phyloP scores from a whole-genome alignment of 53 echinoderm and acorn worm species.

The Astropecten irregularis region DNA sequence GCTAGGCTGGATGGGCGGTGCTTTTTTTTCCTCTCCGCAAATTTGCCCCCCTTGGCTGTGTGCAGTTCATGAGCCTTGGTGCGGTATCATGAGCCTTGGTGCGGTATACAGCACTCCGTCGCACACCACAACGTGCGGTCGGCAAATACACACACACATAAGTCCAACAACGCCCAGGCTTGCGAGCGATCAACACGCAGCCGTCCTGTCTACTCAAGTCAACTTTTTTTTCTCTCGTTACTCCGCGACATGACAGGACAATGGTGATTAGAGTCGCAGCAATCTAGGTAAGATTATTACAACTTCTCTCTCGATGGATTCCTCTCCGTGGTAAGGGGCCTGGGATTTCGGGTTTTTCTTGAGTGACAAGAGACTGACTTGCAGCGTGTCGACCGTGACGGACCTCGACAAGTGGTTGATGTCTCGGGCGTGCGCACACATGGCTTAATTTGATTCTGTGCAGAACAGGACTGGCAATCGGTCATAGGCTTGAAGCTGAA shows the following conservation, averaged over 20 bases:
- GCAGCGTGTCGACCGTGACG: neutral
- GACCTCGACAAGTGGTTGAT: neutral
- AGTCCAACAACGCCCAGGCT: too few species aligned
- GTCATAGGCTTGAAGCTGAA: too few species aligned
- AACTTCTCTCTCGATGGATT: too few species aligned
- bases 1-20: slow-evolving; percentile 23
- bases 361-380: slow-evolving; percentile 18
- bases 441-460: neutral
- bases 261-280: slow-evolving; percentile 30
- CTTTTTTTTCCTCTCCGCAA: slow-evolving; percentile 37
- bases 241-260: too few species aligned
- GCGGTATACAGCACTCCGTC: too few species aligned
- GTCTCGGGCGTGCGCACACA: neutral
- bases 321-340: neutral
- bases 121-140: neutral
- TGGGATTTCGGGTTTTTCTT: neutral
- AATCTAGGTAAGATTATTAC: slow-evolving; percentile 45
- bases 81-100: too few species aligned
- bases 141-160: neutral
- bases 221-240: too few species aligned
- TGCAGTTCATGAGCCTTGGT: too few species aligned
- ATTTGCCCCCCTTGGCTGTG: slow-evolving; percentile 7
- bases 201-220: too few species aligned
- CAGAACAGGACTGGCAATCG: too few species aligned
- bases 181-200: too few species aligned